A percentile compares a stretch with the other conserved stretches of the same genome.
Conservation (phyloP, 1,140 invertebrate species). For the Triops longicaudatus region DNA sequence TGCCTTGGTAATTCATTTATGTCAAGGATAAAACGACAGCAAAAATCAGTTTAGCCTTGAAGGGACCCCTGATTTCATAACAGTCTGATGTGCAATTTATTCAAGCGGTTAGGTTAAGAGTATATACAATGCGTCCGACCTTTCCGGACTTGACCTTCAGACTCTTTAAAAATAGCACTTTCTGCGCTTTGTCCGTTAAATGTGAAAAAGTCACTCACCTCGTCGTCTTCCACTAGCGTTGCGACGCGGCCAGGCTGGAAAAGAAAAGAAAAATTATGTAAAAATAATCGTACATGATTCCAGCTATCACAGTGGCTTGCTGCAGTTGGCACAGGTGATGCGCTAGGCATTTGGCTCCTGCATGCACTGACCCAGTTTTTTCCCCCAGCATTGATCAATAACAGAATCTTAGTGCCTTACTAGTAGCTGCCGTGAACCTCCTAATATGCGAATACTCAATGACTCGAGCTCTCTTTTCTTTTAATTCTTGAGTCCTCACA, state of each 20-base stretch:
- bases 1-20: neutral
- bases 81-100: neutral
- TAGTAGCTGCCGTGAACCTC: neutral
- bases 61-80: neutral
- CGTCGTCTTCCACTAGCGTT: slow-evolving; percentile 60
- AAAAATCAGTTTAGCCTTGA: neutral
- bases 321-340: neutral
- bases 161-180: neutral
- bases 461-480: no score
- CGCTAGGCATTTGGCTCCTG: neutral
- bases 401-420: neutral
- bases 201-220: slow-evolving; percentile 47
- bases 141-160: neutral
- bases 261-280: slow-evolving; percentile 37
- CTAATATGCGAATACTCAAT: neutral
- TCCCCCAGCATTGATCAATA: neutral
- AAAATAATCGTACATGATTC: neutral
- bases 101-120: no score
- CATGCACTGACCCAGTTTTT: neutral
- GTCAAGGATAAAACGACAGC: neutral
- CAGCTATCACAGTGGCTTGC: neutral
- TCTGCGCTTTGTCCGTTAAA: slow-evolving; percentile 4
- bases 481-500: no score
- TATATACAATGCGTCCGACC: neutral
- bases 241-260: slow-evolving; percentile 69